Conservation (phyloP, 2,888 invertebrate genomes). For the Hypomecis punctinalis region DNA sequence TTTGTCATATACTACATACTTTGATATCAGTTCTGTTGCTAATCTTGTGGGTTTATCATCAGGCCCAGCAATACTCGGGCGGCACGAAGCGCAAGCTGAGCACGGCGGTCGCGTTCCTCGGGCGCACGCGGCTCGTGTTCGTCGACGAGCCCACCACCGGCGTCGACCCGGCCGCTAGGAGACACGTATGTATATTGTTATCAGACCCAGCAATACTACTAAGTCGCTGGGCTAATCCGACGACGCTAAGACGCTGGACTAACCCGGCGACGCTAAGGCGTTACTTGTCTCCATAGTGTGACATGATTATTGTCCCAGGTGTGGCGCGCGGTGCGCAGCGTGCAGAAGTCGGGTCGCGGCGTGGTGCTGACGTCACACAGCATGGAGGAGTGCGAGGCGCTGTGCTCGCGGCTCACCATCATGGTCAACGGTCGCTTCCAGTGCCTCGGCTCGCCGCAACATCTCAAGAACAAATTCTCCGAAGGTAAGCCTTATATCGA, state of each 20-base stretch:
- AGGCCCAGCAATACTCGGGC: constrained; percentile 88
- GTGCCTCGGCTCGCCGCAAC: constrained; percentile 90
- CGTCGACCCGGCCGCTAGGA: constrained; percentile 92
- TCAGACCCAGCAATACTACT: no score
- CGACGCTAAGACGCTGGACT: no score
- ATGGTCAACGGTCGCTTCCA: constrained; percentile 93
- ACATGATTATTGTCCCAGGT: constrained; percentile 46
- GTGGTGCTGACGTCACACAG: constrained; percentile 94
- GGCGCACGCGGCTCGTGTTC: constrained; percentile 88
- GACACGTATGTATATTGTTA: constrained; percentile 65
- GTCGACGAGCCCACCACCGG: constrained; percentile 89
- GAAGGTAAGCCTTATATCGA: constrained; percentile 68
- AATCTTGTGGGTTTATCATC: constrained; percentile 3
- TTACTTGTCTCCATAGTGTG: no score
- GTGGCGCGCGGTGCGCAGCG: constrained; percentile 86
- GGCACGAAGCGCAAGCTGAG: constrained; percentile 91
- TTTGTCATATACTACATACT: not conserved
- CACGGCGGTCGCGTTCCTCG: constrained; percentile 89
- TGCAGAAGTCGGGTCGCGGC: constrained; percentile 88
- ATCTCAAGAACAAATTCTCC: constrained; percentile 91
- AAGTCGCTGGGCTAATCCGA: no score
- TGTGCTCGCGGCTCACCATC: constrained; percentile 91
- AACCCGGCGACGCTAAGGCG: no score
- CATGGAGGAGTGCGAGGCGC: constrained; percentile 94
- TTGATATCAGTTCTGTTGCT: not conserved